Percentiles rank a stretch among this genome's conserved stretches.
Evolutionary conservation across 2,797 vertebrate species (phyloP).

Genomic region (Phylloscopus collybita): DNA sequence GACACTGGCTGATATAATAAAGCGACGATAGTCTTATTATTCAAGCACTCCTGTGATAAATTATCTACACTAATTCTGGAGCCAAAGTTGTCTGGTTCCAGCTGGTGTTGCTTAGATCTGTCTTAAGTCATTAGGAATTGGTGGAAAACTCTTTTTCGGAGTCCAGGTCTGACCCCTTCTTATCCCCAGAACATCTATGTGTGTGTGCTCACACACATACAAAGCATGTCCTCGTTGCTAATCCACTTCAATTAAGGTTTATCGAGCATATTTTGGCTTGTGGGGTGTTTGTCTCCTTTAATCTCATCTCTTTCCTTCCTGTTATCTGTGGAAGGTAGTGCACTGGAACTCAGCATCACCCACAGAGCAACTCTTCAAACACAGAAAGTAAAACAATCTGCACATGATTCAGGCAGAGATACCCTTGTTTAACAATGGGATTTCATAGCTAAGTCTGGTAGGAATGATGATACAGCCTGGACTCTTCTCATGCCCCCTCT

Average conservation of each 20-base stretch:
- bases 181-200: slow-evolving; percentile 47
- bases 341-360: not conserved
- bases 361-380: not conserved
- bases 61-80: slow-evolving; percentile 78
- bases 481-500: not conserved
- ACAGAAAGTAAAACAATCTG: not conserved
- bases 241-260: not conserved
- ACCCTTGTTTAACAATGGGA: not conserved
- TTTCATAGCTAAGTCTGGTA: not conserved
- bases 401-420: not conserved
- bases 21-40: slow-evolving; percentile 64
- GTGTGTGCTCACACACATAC: not conserved
- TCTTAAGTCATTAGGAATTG: slow-evolving; percentile 76
- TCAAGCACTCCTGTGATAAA: slow-evolving; percentile 75
- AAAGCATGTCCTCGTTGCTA: not conserved
- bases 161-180: slow-evolving; percentile 60
- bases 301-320: not conserved
- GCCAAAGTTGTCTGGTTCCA: slow-evolving; percentile 76
- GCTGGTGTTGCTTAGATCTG: slow-evolving; percentile 78
- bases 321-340: not conserved
- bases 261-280: not conserved
- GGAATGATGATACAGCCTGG: not conserved
- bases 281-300: not conserved
- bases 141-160: slow-evolving; percentile 70
- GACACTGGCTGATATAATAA: slow-evolving; percentile 70